These are phyloP conservation scores for Bubo scandiacus DNA, from an alignment of 2,113 vertebrate genomes.

Conservation along the genomic window DNA sequence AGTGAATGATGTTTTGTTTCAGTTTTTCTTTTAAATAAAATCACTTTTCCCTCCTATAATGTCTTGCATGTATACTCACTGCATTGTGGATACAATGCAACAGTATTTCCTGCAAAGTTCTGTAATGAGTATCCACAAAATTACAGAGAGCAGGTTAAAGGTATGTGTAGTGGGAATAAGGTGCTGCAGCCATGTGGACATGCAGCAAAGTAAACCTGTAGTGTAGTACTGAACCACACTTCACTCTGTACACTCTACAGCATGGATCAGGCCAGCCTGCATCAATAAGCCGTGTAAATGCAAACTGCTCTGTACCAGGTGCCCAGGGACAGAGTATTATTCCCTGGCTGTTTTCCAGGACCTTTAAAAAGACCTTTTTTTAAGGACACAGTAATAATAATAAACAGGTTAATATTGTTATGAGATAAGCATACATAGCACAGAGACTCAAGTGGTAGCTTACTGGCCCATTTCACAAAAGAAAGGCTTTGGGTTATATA, in stretches of 20 bases:
- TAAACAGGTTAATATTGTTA: neutral
- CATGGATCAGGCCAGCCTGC: neutral
- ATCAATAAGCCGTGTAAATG: neutral
- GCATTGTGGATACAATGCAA: neutral
- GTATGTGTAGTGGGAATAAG: neutral
- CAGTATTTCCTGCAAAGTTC: neutral
- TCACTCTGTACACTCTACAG: neutral
- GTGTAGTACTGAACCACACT: neutral
- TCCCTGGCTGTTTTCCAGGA: neutral
- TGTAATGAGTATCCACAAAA: neutral
- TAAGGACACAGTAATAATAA: neutral
- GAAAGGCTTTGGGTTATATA: constrained; percentile 13
- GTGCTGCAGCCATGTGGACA: neutral
- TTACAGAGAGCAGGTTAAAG: neutral
- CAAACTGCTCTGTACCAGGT: neutral
- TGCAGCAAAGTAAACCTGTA: fast-evolving
- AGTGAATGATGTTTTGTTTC: neutral
- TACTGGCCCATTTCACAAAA: neutral
- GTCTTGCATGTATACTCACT: neutral
- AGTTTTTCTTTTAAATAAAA: neutral
- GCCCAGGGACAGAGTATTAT: neutral
- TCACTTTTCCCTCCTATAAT: neutral
- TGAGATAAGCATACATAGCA: neutral
- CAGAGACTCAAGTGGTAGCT: neutral
- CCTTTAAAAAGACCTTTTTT: neutral